Evolutionary conservation across 2,888 invertebrate species (phyloP).

Genomic region (Busseola fusca): DNA sequence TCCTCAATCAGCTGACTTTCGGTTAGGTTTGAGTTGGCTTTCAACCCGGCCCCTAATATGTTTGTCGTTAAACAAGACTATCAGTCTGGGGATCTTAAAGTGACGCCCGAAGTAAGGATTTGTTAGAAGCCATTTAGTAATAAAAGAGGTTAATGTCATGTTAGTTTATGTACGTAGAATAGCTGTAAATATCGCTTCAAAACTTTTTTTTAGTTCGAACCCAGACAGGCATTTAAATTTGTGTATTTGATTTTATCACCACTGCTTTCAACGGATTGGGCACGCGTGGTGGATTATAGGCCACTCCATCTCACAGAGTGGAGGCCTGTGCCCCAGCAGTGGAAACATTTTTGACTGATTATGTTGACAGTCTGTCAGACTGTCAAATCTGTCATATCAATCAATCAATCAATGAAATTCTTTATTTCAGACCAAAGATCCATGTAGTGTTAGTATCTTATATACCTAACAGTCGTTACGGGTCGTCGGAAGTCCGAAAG

Average conservation of each 20-base stretch:
- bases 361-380: too few species aligned
- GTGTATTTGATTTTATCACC: neutral
- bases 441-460: too few species aligned
- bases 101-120: conserved; percentile 41
- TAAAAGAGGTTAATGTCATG: conserved; percentile 28
- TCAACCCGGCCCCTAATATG: conserved; percentile 53
- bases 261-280: neutral
- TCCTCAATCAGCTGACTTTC: conserved; percentile 58
- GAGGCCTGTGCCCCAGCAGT: neutral
- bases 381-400: too few species aligned
- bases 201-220: neutral
- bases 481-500: too few species aligned
- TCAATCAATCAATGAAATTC: too few species aligned
- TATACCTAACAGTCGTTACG: too few species aligned
- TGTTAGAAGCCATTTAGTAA: conserved; percentile 47
- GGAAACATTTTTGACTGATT: neutral
- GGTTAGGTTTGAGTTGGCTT: conserved; percentile 45
- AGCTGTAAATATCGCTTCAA: neutral
- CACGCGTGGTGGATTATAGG: too few species aligned
- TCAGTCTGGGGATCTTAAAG: conserved; percentile 50
- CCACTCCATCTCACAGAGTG: neutral
- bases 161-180: neutral
- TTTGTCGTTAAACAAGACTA: conserved; percentile 60
- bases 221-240: neutral
- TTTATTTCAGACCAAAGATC: too few species aligned